phyloP scores from a whole-genome alignment of 2,797 vertebrate genomes.

The Paramormyrops hopkinsi region DNA sequence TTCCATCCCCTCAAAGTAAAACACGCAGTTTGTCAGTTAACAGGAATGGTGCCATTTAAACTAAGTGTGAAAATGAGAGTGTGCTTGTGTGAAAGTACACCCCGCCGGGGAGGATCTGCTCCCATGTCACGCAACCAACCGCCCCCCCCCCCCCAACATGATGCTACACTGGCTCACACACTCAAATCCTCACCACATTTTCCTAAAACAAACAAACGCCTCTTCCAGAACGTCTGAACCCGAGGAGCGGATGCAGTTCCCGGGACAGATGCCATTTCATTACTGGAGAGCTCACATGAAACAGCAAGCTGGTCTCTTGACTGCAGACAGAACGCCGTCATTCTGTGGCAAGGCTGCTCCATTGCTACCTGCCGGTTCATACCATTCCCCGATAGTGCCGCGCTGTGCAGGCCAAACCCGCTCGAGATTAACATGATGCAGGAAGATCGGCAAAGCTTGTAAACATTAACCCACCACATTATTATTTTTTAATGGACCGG shows the following conservation, averaged over 20 bases:
- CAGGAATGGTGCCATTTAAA: background rate
- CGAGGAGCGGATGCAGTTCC: background rate
- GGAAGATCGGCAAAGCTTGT: background rate
- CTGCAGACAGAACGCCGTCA: background rate
- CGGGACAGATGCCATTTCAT: conserved; percentile 50
- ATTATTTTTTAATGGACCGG: background rate
- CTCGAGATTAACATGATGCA: background rate
- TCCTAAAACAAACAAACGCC: background rate
- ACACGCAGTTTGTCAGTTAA: background rate
- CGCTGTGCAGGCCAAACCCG: background rate
- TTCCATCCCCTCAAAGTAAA: background rate
- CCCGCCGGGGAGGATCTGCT: background rate
- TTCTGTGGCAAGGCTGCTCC: background rate
- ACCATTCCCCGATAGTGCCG: background rate
- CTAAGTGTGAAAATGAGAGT: background rate
- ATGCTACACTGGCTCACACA: background rate
- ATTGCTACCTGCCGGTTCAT: background rate
- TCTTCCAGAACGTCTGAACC: background rate
- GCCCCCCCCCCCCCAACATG: background rate
- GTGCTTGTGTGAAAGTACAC: background rate
- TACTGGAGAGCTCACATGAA: conserved; percentile 48
- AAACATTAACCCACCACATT: background rate
- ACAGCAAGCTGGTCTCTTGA: conserved; percentile 53
- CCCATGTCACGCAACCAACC: too few relatives aligned
- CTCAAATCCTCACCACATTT: background rate